Evolutionary conservation across 2,888 invertebrate species (phyloP).

Genomic region (Metopia argyrocephala): DNA sequence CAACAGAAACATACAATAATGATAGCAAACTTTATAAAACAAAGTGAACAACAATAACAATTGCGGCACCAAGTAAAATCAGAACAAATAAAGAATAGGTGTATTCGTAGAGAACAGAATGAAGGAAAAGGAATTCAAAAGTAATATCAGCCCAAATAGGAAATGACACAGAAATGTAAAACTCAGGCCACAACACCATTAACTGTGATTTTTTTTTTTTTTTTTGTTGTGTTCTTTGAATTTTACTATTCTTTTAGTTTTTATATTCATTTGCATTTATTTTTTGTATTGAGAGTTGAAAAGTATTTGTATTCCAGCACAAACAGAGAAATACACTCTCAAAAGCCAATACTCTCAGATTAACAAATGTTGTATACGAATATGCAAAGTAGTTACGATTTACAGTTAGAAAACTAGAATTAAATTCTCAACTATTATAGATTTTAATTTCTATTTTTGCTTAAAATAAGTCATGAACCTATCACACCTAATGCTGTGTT

Average conservation of each 20-base stretch:
- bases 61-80: constrained; percentile 31
- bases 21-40: constrained; percentile 34
- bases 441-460: too few species aligned
- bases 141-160: constrained; percentile 62
- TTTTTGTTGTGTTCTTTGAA: constrained; percentile 16
- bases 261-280: constrained; percentile 3
- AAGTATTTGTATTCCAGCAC: background rate
- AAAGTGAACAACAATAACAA: background rate
- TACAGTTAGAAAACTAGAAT: background rate
- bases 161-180: constrained; percentile 74
- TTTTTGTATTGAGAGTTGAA: constrained; percentile 12
- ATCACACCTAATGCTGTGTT: too few species aligned
- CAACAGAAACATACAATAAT: constrained; percentile 30
- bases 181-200: constrained; percentile 67
- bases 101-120: background rate
- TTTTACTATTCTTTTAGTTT: background rate
- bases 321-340: background rate
- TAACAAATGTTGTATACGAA: background rate
- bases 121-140: constrained; percentile 23
- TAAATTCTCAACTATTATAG: too few species aligned
- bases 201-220: constrained; percentile 44
- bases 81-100: background rate
- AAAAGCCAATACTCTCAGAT: too few species aligned
- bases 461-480: too few species aligned
- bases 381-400: background rate